phyloP scores from a whole-genome alignment of 2,797 vertebrate species.

The Lepus oiostolus region DNA sequence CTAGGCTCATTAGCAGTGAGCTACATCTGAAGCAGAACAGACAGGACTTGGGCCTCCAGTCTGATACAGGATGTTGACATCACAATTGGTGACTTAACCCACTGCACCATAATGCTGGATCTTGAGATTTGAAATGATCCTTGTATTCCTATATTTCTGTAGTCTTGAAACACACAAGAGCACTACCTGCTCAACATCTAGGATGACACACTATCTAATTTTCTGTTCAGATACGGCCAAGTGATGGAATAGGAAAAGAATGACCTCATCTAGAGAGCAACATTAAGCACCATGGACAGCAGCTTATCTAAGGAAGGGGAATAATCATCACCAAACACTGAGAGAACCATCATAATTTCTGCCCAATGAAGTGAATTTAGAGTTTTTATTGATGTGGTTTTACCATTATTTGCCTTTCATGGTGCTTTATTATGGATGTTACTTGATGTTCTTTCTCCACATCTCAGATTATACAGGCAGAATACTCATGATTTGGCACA shows the following conservation, averaged over 20 bases:
- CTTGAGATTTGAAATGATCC: not conserved
- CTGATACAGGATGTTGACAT: too few species aligned
- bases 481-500: not conserved
- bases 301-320: not conserved
- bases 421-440: not conserved
- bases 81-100: too few species aligned
- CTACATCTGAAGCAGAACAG: too few species aligned
- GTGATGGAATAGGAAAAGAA: not conserved
- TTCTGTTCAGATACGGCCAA: not conserved
- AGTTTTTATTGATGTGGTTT: not conserved
- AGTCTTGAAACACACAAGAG: not conserved
- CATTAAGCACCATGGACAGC: not conserved
- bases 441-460: not conserved
- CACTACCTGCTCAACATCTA: not conserved
- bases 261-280: not conserved
- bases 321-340: not conserved
- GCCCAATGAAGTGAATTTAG: not conserved
- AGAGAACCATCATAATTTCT: not conserved
- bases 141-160: not conserved
- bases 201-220: not conserved
- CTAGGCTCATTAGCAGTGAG: too few species aligned
- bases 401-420: not conserved
- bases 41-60: too few species aligned
- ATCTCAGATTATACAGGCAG: not conserved
- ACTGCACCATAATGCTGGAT: too few species aligned